Percentiles rank a stretch among this genome's conserved stretches.
Conservation (phyloP, 2,113 vertebrate genomes). For the Tauraco erythrolophus region DNA sequence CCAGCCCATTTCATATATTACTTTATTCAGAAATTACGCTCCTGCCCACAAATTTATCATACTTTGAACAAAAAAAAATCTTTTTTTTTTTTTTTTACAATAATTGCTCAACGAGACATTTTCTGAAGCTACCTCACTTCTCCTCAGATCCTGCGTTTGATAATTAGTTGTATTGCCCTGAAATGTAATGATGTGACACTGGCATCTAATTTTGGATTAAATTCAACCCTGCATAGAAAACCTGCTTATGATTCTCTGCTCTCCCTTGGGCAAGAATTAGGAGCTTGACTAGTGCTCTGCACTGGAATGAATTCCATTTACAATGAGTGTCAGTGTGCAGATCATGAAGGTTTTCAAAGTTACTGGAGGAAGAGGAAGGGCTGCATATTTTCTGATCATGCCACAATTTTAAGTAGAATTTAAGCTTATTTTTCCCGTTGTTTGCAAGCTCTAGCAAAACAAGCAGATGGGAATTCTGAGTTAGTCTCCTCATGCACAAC, state of each 20-base stretch:
- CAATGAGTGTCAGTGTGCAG: background rate
- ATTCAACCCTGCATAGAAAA: background rate
- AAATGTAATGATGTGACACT: background rate
- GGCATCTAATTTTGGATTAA: background rate
- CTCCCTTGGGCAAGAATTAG: constrained; percentile 12
- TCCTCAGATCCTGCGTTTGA: background rate
- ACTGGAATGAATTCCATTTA: background rate
- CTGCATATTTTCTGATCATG: background rate
- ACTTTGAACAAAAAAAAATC: background rate
- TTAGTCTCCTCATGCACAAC: background rate
- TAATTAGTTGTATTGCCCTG: background rate
- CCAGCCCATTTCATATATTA: background rate
- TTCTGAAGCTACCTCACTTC: background rate
- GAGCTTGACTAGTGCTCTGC: background rate
- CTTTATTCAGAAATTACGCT: background rate
- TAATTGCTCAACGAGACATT: background rate
- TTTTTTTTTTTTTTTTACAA: background rate
- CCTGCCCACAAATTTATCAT: background rate
- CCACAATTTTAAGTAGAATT: background rate
- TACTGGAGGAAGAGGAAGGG: background rate
- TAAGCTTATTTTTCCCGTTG: background rate
- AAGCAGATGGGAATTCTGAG: background rate
- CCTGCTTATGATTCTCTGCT: background rate
- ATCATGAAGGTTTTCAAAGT: background rate
- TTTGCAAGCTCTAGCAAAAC: background rate